Conservation (phyloP, 2,888 invertebrate species). For the Papilio demoleus region DNA sequence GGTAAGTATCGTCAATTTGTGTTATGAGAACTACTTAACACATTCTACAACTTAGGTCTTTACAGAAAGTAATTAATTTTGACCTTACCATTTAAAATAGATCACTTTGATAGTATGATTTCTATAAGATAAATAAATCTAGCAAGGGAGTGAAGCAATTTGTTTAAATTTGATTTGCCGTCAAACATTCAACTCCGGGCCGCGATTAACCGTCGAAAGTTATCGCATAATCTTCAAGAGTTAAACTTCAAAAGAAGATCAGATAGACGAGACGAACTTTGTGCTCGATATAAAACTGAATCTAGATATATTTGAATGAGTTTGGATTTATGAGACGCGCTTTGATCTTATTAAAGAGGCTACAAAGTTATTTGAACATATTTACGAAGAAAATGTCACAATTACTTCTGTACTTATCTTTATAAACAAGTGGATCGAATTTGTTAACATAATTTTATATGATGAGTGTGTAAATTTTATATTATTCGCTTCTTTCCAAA, state of each 20-base stretch:
- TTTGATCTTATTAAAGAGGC: not conserved
- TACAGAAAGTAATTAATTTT: too few relatives aligned
- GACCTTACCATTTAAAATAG: too few relatives aligned
- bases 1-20: not conserved
- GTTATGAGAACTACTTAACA: too few relatives aligned
- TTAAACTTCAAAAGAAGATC: slow-evolving; percentile 33
- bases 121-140: not conserved
- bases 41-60: too few relatives aligned
- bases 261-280: slow-evolving; percentile 21
- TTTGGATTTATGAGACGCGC: slow-evolving; percentile 22
- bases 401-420: not conserved
- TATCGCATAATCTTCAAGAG: slow-evolving; percentile 24
- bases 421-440: too few relatives aligned
- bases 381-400: too few relatives aligned
- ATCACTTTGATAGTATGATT: too few relatives aligned
- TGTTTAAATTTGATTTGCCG: slow-evolving; percentile 21
- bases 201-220: slow-evolving; percentile 22
- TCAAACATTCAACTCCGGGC: slow-evolving; percentile 13
- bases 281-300: slow-evolving; percentile 26
- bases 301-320: slow-evolving; percentile 13
- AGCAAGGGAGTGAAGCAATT: not conserved
- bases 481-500: too few relatives aligned
- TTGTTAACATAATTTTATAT: too few relatives aligned
- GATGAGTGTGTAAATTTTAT: too few relatives aligned
- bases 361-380: not conserved